Percentiles rank a stretch among this genome's conserved stretches.
Conservation (phyloP, 2,888 invertebrate species). For the Azorinus chamasolen region DNA sequence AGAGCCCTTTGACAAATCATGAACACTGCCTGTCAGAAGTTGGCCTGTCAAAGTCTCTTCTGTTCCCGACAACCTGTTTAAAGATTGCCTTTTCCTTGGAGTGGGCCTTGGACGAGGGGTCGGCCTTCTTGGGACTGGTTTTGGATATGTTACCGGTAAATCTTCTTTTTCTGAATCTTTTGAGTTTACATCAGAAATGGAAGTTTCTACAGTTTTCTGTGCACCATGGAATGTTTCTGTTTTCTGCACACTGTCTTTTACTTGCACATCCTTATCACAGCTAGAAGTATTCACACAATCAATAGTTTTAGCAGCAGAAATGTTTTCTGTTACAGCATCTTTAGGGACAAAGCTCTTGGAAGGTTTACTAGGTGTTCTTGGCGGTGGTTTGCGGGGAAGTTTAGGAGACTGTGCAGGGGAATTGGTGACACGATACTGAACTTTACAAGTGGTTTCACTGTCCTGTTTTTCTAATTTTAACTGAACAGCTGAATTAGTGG, state of each 20-base stretch:
- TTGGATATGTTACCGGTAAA: slow-evolving; percentile 11
- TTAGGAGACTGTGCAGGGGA: slow-evolving; percentile 41
- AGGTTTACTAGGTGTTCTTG: slow-evolving; percentile 35
- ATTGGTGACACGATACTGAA: background rate
- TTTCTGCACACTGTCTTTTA: slow-evolving; percentile 2
- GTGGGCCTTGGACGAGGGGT: slow-evolving; percentile 57
- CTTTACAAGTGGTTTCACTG: background rate
- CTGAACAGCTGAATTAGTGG: slow-evolving; percentile 19
- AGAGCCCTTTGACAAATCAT: slow-evolving; percentile 22
- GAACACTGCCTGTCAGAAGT: slow-evolving; percentile 24
- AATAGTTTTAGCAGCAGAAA: background rate
- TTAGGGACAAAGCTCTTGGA: too few relatives aligned
- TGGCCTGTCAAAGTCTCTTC: slow-evolving; percentile 34
- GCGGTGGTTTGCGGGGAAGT: slow-evolving; percentile 42
- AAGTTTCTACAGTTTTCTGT: background rate
- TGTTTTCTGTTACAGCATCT: background rate
- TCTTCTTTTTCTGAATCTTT: background rate
- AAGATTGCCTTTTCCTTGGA: slow-evolving; percentile 59
- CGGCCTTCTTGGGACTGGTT: slow-evolving; percentile 53
- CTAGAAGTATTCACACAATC: slow-evolving; percentile 7
- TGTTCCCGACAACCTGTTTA: slow-evolving; percentile 53
- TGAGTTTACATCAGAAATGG: background rate
- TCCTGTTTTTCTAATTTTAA: slow-evolving; percentile 22
- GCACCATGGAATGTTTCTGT: slow-evolving; percentile 5
- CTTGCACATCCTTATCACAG: slow-evolving; percentile 2